Evolutionary conservation across 2,888 invertebrate species (phyloP).

Genomic region (Norana najaformis): DNA sequence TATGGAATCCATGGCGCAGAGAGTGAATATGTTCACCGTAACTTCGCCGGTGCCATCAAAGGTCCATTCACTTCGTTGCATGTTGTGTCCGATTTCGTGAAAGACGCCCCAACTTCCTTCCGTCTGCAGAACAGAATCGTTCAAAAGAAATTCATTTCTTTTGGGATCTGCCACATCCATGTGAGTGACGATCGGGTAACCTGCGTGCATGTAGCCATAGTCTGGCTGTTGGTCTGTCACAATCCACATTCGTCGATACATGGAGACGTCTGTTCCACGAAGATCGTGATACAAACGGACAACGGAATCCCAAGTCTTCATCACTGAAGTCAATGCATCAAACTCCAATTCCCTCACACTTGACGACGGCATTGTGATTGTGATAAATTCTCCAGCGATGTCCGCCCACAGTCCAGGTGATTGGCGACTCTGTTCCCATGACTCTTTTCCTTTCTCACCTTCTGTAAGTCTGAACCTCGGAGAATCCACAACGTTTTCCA

Average conservation of each 20-base stretch:
- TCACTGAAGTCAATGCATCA: conserved; percentile 23
- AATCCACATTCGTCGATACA: conserved; percentile 39
- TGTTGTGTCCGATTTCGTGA: conserved; percentile 51
- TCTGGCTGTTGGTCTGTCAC: conserved; percentile 45
- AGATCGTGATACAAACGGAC: conserved; percentile 43
- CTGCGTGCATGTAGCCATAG: conserved; percentile 47
- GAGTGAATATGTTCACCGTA: conserved; percentile 48
- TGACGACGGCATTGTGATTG: conserved; percentile 43
- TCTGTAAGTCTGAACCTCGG: conserved; percentile 38
- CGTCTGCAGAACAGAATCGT: conserved; percentile 28
- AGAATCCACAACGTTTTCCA: conserved; percentile 38
- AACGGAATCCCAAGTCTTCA: conserved; percentile 45
- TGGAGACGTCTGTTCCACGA: conserved; percentile 36
- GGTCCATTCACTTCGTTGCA: conserved; percentile 48
- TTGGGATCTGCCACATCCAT: conserved; percentile 42
- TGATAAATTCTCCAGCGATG: conserved; percentile 42
- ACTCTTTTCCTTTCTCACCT: not conserved
- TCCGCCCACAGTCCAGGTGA: conserved; percentile 45
- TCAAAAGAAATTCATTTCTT: conserved; percentile 40
- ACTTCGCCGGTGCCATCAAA: conserved; percentile 45
- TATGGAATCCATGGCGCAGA: conserved; percentile 46
- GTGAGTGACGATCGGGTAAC: conserved; percentile 48
- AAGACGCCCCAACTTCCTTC: conserved; percentile 47
- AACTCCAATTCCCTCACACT: conserved; percentile 42
- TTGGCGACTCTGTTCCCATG: conserved; percentile 33